Evolutionary conservation across 2,797 vertebrate species (phyloP).

Genomic region (Psittacula derbiana): DNA sequence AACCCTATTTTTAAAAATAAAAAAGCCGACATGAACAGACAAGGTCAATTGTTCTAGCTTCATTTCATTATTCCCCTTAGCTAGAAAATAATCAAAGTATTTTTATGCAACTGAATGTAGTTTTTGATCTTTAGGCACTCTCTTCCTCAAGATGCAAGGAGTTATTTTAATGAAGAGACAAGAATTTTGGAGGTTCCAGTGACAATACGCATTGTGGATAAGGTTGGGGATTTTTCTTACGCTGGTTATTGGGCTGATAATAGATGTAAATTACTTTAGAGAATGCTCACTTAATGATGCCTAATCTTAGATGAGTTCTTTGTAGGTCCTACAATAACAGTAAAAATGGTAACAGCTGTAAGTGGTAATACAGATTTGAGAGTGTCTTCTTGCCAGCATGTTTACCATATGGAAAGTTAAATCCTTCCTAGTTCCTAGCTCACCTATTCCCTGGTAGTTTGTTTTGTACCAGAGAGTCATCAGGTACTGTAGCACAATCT

Average conservation of each 20-base stretch:
- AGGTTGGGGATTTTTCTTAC: constrained; percentile 76
- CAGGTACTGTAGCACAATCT: neutral
- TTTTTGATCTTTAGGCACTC: constrained; percentile 70
- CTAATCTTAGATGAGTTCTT: neutral
- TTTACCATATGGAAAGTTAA: neutral
- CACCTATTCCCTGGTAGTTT: neutral
- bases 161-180: constrained; percentile 84
- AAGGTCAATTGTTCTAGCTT: neutral
- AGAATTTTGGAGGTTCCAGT: constrained; percentile 87
- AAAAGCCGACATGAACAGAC: neutral
- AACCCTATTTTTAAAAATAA: neutral
- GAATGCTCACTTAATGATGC: neutral
- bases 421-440: neutral
- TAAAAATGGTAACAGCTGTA: neutral
- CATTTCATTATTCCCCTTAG: neutral
- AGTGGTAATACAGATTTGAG: neutral
- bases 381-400: neutral
- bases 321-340: neutral
- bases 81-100: neutral
- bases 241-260: neutral
- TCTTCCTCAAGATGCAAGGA: constrained; percentile 80
- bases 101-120: neutral
- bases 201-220: constrained; percentile 81
- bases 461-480: neutral
- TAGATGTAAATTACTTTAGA: neutral